phyloP scores from a whole-genome alignment of 2,888 invertebrate species.

The Mythimna impura region DNA sequence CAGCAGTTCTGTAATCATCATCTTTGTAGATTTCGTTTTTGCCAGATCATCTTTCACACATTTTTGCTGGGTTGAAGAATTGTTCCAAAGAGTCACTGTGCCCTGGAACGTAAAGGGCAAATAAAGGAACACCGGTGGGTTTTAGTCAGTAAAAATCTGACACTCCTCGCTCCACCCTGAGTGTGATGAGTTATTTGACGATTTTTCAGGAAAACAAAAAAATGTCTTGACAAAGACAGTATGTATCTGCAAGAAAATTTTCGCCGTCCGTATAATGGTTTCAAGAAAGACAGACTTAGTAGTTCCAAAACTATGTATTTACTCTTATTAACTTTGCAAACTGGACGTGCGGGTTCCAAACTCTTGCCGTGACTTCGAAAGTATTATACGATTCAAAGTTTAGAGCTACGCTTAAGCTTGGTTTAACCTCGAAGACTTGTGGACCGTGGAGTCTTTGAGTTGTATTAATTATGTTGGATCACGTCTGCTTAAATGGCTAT shows the following conservation, averaged over 20 bases:
- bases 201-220: too few species aligned
- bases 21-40: too few species aligned
- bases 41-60: too few species aligned
- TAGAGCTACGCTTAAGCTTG: conserved; percentile 31
- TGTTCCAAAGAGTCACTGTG: too few species aligned
- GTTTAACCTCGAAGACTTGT: conserved; percentile 13
- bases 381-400: conserved; percentile 46
- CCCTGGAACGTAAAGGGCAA: too few species aligned
- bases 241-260: not conserved
- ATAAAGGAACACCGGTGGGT: too few species aligned
- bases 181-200: too few species aligned
- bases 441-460: not conserved
- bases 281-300: conserved; percentile 13
- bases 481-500: conserved; percentile 29
- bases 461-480: conserved; percentile 48
- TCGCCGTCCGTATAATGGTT: conserved; percentile 2
- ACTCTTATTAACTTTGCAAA: conserved; percentile 48
- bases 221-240: not conserved
- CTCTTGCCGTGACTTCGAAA: conserved; percentile 35
- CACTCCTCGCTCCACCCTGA: too few species aligned
- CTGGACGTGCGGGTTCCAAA: conserved; percentile 30
- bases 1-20: too few species aligned
- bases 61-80: too few species aligned
- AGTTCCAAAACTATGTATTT: conserved; percentile 26
- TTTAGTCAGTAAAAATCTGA: too few species aligned